These are phyloP conservation scores for Muscicapa comitata DNA, from an alignment of 2,797 vertebrate genomes.

Conservation along the genomic window DNA sequence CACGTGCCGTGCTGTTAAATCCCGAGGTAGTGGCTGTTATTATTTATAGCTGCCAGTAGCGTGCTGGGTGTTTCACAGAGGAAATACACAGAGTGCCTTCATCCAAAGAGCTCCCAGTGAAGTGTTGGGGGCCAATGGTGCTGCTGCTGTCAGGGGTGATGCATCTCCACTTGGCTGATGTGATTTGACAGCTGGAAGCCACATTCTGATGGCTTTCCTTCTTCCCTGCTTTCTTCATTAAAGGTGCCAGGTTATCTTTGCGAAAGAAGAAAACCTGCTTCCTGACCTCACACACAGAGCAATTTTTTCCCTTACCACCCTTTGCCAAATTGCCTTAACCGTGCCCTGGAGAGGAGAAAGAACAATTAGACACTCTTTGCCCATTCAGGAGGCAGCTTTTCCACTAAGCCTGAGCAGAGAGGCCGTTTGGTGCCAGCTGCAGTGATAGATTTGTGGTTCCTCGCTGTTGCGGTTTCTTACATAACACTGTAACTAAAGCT, in stretches of 20 bases:
- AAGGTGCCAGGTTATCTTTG: conserved; percentile 34
- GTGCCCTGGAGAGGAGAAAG: conserved; percentile 23
- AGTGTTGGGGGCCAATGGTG: neutral
- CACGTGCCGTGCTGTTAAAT: neutral
- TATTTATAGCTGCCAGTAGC: conserved; percentile 10
- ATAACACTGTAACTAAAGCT: conserved; percentile 41
- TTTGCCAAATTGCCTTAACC: conserved; percentile 48
- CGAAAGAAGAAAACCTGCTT: neutral
- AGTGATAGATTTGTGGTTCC: conserved; percentile 55
- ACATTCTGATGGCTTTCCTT: neutral
- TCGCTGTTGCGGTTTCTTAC: conserved; percentile 46
- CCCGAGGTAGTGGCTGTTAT: neutral
- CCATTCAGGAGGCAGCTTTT: conserved; percentile 39
- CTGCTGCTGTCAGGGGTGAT: neutral
- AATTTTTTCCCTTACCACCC: conserved; percentile 13
- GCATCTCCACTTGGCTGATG: conserved; percentile 8
- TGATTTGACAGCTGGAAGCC: conserved; percentile 39
- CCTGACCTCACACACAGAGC: conserved; percentile 34
- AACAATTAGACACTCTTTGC: neutral
- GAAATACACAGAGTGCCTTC: neutral
- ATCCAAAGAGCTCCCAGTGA: neutral
- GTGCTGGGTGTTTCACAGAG: neutral
- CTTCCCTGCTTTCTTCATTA: neutral
- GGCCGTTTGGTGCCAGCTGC: conserved; percentile 33
- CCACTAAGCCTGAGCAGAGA: neutral